Evolutionary conservation across 2,113 vertebrate species (phyloP).

Genomic region (Anguilla rostrata): DNA sequence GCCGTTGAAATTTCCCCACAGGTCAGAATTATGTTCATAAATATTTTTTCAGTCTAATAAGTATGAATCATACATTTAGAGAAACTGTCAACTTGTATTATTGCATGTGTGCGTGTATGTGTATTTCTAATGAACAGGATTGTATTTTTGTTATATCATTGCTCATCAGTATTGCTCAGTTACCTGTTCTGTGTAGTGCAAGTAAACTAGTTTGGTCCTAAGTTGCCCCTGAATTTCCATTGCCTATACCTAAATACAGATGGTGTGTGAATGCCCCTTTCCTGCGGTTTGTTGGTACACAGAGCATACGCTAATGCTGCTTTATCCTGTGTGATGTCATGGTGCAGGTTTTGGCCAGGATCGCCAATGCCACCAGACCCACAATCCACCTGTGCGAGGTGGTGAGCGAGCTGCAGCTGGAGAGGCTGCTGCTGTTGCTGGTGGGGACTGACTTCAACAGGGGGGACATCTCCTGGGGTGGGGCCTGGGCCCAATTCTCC

Average conservation of each 20-base stretch:
- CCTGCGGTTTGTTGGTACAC: no score
- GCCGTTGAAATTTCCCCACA: not conserved
- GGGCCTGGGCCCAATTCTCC: conserved; percentile 97
- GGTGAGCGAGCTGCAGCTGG: conserved; percentile 93
- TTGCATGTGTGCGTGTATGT: no score
- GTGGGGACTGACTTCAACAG: conserved; percentile 98
- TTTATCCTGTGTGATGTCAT: conserved; percentile 19
- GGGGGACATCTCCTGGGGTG: conserved; percentile 97
- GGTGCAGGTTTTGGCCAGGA: conserved; percentile 90
- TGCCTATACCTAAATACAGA: not conserved
- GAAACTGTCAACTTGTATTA: no score
- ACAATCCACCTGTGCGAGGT: conserved; percentile 97
- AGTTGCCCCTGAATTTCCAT: not conserved
- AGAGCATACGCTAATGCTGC: not conserved
- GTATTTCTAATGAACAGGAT: no score
- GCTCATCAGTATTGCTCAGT: not conserved
- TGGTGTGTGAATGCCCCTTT: no score
- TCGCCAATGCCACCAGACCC: conserved; percentile 93
- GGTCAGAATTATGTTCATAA: no score
- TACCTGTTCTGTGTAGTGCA: not conserved
- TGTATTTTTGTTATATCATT: no score
- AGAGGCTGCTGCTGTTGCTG: conserved; percentile 88
- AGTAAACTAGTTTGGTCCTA: not conserved
- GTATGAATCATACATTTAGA: no score
- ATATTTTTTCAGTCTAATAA: no score